phyloP scores from a whole-genome alignment of 2,888 invertebrate species.

The Exocentrus adspersus region DNA sequence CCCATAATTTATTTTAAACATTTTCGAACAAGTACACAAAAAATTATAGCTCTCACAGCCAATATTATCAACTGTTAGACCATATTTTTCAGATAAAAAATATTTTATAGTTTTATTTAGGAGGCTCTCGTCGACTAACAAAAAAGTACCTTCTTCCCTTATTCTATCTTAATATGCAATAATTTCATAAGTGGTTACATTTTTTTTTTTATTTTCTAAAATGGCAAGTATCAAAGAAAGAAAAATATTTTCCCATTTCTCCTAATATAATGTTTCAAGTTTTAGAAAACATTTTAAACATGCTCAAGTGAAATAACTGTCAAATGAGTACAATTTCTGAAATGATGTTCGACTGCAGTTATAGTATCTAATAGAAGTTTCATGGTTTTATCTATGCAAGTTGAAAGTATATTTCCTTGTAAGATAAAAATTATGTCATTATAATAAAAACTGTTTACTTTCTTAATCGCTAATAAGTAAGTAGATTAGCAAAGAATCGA shows the following conservation, averaged over 20 bases:
- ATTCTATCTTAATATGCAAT: neutral
- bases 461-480: too few relatives aligned
- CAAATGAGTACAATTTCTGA: too few relatives aligned
- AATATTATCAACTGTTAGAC: constrained; percentile 41
- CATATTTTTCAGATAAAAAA: constrained; percentile 13
- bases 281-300: too few relatives aligned
- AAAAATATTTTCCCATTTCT: neutral
- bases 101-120: constrained; percentile 9
- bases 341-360: neutral
- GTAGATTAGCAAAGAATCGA: too few relatives aligned
- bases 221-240: constrained; percentile 3
- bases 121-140: too few relatives aligned
- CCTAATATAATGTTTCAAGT: neutral
- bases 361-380: neutral
- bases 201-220: neutral
- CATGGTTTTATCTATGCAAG: too few relatives aligned
- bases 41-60: constrained; percentile 52
- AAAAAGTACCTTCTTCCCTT: neutral
- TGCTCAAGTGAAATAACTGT: too few relatives aligned
- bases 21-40: constrained; percentile 47
- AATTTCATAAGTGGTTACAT: neutral
- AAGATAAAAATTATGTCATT: too few relatives aligned
- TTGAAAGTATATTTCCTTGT: too few relatives aligned
- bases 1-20: constrained; percentile 46
- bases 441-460: too few relatives aligned